These are phyloP conservation scores for Hyposmocoma kahamanoa DNA, from an alignment of 1,140 invertebrate species.

Conservation along the genomic window DNA sequence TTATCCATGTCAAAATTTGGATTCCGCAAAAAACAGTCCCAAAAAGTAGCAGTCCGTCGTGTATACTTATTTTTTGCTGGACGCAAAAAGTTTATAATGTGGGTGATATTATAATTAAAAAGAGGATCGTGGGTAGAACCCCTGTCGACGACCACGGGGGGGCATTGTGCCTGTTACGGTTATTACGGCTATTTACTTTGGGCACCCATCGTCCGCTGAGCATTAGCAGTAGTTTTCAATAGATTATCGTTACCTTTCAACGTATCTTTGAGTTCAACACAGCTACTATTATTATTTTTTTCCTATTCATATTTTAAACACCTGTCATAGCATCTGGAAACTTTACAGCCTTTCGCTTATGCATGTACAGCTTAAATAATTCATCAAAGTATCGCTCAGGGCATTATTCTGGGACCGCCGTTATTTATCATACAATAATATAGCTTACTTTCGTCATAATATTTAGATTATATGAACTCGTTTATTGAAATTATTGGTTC, in stretches of 20 bases:
- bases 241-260: conserved; percentile 16
- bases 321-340: too few species aligned
- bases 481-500: too few species aligned
- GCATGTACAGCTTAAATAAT: too few species aligned
- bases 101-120: conserved; percentile 72
- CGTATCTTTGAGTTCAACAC: neutral
- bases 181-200: conserved; percentile 68
- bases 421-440: neutral
- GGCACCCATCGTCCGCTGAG: conserved; percentile 33
- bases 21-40: conserved; percentile 11
- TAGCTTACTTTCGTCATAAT: too few species aligned
- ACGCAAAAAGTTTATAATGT: conserved; percentile 61
- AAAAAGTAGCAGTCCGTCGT: conserved; percentile 50
- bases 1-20: conserved; percentile 18
- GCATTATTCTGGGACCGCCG: neutral
- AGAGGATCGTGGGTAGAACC: conserved; percentile 42
- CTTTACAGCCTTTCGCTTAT: too few species aligned
- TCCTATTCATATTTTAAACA: too few species aligned
- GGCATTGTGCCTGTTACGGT: conserved; percentile 50
- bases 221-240: conserved; percentile 40
- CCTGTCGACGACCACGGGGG: conserved; percentile 52
- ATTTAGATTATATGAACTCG: too few species aligned
- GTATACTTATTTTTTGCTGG: conserved; percentile 13
- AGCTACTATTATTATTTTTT: too few species aligned
- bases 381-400: too few species aligned